Percentiles rank a stretch among this genome's conserved stretches.
Conservation (phyloP, 1,140 invertebrate species). For the Orius insidiosus region DNA sequence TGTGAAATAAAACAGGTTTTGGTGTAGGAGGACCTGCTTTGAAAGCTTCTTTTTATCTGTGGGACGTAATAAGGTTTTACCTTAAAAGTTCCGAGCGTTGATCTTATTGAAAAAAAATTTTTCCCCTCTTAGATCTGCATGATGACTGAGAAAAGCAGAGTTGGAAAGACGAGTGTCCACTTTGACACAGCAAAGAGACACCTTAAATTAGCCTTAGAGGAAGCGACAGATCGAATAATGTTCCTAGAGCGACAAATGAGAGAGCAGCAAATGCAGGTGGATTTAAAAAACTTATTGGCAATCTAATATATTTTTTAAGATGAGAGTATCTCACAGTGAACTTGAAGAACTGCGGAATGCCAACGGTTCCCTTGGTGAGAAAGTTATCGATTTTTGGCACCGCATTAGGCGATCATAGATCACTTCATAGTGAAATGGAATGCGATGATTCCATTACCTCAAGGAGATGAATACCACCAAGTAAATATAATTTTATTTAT, state of each 20-base stretch:
- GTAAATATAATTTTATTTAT: conserved; percentile 10
- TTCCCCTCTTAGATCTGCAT: conserved; percentile 44
- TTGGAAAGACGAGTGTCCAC: conserved; percentile 59
- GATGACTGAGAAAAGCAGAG: conserved; percentile 65
- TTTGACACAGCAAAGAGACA: conserved; percentile 59
- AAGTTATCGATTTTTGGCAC: conserved; percentile 26
- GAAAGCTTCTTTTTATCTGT: too few relatives aligned
- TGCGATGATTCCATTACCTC: conserved; percentile 21
- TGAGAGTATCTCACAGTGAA: conserved; percentile 32
- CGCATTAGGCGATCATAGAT: conserved; percentile 26
- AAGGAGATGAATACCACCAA: conserved; percentile 21
- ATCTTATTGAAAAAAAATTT: too few relatives aligned
- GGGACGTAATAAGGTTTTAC: too few relatives aligned
- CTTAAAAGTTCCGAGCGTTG: not conserved
- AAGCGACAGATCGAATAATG: conserved; percentile 71
- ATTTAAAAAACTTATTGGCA: conserved; percentile 2
- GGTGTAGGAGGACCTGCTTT: not conserved
- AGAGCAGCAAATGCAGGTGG: conserved; percentile 48
- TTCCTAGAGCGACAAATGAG: conserved; percentile 66
- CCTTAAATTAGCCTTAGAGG: conserved; percentile 60
- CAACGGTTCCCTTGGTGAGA: conserved; percentile 27
- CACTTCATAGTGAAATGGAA: conserved; percentile 35
- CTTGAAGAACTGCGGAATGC: conserved; percentile 42
- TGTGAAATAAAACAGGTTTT: not conserved
- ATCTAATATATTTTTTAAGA: conserved; percentile 20